phyloP scores from a whole-genome alignment of 2,113 vertebrate species.

The Arizona elegans region DNA sequence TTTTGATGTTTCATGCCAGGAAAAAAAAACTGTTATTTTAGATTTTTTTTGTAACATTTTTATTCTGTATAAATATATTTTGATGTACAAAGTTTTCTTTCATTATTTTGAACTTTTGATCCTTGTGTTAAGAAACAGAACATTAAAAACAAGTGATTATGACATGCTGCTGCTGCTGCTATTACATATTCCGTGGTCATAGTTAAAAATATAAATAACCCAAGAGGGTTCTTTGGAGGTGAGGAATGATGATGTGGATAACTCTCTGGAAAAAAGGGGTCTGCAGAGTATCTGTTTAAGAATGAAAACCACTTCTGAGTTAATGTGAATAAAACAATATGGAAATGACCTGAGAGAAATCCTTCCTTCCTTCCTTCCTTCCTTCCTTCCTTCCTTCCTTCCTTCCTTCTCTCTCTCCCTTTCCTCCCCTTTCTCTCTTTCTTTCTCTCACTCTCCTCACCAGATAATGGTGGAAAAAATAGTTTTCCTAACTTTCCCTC shows the following conservation, averaged over 20 bases:
- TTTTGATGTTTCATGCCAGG: neutral
- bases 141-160: neutral
- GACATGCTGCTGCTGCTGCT: neutral
- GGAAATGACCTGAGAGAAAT: neutral
- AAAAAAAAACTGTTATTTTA: neutral
- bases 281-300: neutral
- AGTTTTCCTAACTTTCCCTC: neutral
- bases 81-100: neutral
- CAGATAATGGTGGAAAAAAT: neutral
- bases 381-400: neutral
- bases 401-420: neutral
- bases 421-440: neutral
- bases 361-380: neutral
- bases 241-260: neutral
- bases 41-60: neutral
- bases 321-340: neutral
- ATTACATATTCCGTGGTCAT: neutral
- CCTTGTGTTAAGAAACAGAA: neutral
- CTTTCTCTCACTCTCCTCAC: neutral
- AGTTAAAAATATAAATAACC: neutral
- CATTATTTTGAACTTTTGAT: neutral
- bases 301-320: neutral
- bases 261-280: neutral
- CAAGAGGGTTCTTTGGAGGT: neutral
- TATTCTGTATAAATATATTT: neutral